Base-by-base conservation (phyloP, 1,140 invertebrate genomes). In the Notospermus geniculatus region DNA sequence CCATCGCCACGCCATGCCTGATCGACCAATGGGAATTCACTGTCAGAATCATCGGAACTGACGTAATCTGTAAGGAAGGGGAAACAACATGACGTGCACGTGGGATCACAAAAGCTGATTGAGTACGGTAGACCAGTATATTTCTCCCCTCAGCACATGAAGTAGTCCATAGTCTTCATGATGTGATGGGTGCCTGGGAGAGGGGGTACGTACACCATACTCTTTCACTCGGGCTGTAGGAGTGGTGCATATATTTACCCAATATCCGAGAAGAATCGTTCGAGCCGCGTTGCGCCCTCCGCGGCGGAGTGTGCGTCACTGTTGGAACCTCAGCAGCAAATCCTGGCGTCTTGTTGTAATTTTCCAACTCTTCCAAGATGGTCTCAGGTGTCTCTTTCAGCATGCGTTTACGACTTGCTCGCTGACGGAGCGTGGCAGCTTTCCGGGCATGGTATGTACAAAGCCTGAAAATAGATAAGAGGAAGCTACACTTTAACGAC, bases 11-110 rank as follows among this genome's bases (percentile, higher is more conserved):
- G 81, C 75, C 88, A 86, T 0, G 88, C 86, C 63, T 88, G 87
- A 25, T 84, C 86, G 2, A 88, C 81, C 13, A 85, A 83, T 1
- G 86, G 83, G 2, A 85, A 79, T 76, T 89, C 88, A 1, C 86
- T 65, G 54, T 82, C 85, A 53, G 78, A 81, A 70, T 91, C 89
- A 76, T 87, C 88, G 28, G 89, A 89, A 78, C 88, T 91, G 1
- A 85, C 87, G 76, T 87, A 90, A 54, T 78, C 76, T 80, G 57
- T 2, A 62, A 63, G 5, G 43, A 39, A 17, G 27, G 32, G 41
- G n/a, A 58, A 30, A 32, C 1, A 30, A 15, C 15, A 19, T 22
- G 2, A 28, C 46, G n/a, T n/a, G n/a, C n/a, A n/a, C n/a, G n/a
- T n/a, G n/a, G n/a, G n/a, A n/a, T n/a, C n/a, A n/a, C n/a, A n/a